These are phyloP conservation scores for Tenthredo mesomela DNA, from an alignment of 2,888 invertebrate species.

Conservation along the genomic window DNA sequence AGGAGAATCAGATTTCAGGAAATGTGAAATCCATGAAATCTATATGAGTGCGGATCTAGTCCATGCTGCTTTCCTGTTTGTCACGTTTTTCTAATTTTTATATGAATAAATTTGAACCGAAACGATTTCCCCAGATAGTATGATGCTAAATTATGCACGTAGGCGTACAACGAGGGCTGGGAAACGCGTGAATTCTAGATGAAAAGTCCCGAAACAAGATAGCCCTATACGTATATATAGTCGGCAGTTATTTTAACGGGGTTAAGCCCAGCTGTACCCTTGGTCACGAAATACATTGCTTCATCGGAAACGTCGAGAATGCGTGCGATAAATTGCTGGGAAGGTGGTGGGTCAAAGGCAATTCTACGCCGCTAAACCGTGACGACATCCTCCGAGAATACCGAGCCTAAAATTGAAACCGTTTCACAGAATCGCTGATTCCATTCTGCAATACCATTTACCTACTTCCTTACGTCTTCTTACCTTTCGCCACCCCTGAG, in stretches of 20 bases:
- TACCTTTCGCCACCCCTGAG: neutral
- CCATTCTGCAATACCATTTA: conserved; percentile 12
- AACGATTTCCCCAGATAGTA: conserved; percentile 19
- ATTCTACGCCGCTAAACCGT: conserved; percentile 44
- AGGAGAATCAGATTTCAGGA: neutral
- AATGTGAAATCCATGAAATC: neutral
- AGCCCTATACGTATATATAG: conserved; percentile 32
- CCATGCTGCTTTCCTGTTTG: neutral
- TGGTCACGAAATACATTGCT: conserved; percentile 51
- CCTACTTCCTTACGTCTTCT: conserved; percentile 18
- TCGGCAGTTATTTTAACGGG: conserved; percentile 44
- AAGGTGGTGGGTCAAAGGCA: conserved; percentile 50
- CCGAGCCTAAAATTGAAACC: conserved; percentile 46
- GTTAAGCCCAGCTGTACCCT: conserved; percentile 43
- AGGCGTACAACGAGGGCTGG: conserved; percentile 4
- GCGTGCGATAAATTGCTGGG: conserved; percentile 46
- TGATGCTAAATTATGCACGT: conserved; percentile 29
- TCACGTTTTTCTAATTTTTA: conserved; percentile 15
- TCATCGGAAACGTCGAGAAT: conserved; percentile 48
- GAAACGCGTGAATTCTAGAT: conserved; percentile 33
- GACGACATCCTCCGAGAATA: conserved; percentile 49
- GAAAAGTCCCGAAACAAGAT: conserved; percentile 41
- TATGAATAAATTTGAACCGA: neutral
- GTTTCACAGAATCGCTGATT: conserved; percentile 45
- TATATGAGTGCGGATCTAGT: neutral